phyloP scores from a whole-genome alignment of 2,113 vertebrate genomes.

The Gnathonemus longibarbis region DNA sequence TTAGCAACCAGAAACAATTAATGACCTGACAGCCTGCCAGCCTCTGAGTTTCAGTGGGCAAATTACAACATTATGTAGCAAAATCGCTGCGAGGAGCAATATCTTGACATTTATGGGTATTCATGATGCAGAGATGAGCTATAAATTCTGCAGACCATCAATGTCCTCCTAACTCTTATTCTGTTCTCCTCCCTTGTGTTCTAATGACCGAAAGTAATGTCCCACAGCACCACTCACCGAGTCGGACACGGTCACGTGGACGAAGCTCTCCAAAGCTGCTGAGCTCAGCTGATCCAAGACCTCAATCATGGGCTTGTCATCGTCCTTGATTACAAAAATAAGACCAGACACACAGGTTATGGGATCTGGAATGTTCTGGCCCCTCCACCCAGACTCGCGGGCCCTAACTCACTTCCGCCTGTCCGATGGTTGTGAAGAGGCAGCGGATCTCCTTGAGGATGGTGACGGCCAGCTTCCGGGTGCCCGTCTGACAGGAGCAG shows the following conservation, averaged over 20 bases:
- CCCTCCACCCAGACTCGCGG: neutral
- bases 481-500: conserved; percentile 91
- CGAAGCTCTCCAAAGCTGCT: conserved; percentile 90
- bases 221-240: conserved; percentile 67
- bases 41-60: neutral
- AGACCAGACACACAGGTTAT: neutral
- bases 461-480: conserved; percentile 85
- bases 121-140: neutral
- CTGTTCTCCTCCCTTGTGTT: neutral
- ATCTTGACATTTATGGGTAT: neutral
- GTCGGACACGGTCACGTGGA: conserved; percentile 90
- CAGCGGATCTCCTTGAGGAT: conserved; percentile 90
- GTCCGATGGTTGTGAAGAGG: conserved; percentile 83
- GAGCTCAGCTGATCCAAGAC: conserved; percentile 96
- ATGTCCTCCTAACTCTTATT: neutral
- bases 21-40: neutral
- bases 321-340: conserved; percentile 66
- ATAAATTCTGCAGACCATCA: neutral
- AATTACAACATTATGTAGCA: neutral
- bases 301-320: conserved; percentile 97
- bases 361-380: neutral
- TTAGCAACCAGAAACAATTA: neutral
- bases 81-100: neutral
- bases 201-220: neutral
- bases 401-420: conserved; percentile 73